A percentile compares a stretch with the other conserved stretches of the same genome.
Conservation (phyloP, 2,888 invertebrate species). For the Drosophila stalkeri region DNA sequence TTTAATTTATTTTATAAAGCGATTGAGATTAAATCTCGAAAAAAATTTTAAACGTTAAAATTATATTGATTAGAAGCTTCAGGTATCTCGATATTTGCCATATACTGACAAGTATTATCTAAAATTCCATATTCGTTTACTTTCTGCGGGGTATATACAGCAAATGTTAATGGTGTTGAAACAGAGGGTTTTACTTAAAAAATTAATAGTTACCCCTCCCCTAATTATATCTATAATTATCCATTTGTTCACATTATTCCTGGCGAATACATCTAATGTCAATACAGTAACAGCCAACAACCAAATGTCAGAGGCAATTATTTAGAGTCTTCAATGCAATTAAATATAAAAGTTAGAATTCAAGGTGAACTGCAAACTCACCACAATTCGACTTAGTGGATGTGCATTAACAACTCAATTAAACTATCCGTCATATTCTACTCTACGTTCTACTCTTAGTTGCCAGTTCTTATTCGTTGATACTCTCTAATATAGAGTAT, state of each 20-base stretch:
- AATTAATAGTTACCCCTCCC: background rate
- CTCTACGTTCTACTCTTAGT: background rate
- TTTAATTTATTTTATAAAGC: too few species aligned
- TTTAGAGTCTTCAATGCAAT: conserved; percentile 4
- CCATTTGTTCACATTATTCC: background rate
- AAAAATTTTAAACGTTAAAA: too few species aligned
- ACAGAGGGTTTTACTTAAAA: background rate
- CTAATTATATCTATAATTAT: background rate
- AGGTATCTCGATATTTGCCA: background rate
- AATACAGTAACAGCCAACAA: background rate
- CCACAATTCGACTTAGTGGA: conserved; percentile 20
- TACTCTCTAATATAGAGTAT: background rate
- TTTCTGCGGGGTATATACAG: too few species aligned
- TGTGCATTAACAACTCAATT: conserved; percentile 32
- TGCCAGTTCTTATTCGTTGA: background rate
- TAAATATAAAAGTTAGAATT: conserved; percentile 34
- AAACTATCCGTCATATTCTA: background rate
- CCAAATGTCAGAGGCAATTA: background rate
- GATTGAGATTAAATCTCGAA: too few species aligned
- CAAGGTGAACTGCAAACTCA: conserved; percentile 48
- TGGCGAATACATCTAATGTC: background rate
- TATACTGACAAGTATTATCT: background rate
- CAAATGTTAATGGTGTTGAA: background rate
- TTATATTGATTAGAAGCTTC: too few species aligned
- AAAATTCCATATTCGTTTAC: background rate